Evolutionary conservation across 2,113 vertebrate genomes (phyloP), one percentile per base, ranked within the genome.

Genomic region (Martes martes): DNA sequence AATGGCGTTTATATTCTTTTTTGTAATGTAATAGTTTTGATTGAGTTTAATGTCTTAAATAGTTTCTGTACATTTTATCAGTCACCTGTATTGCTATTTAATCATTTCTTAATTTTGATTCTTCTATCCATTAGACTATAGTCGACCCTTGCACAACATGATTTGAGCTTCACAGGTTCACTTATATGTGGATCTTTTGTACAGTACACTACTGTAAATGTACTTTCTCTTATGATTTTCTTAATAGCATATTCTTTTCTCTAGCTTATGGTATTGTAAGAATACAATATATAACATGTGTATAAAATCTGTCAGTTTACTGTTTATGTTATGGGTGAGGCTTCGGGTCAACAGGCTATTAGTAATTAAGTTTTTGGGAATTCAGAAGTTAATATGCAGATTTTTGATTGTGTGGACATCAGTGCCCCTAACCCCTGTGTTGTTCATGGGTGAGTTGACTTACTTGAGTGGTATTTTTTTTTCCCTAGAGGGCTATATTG

Each of bases 91-190:
- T 78, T 80, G 50, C 31, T 94, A 9, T 73, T 67, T 94, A 78
- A 91, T 36, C 10, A 91, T 63, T 94, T 19, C 36, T 79, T 96
- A 57, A 69, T 85, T 87, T 88, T 96, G 11, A 69, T 88, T 69
- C 9, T n/a, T 28, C 3, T 61, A 2, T 83, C 9, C 47, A 31
- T 55, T 81, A 92, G 63, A 74, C 2, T 85, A 15, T 45, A 76
- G 73, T 76, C 28, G 26, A 28, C 39, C 39, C 73, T 76, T 76
- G 73, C 39, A 45, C 39, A 45, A 45, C 13, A 28, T 45, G 24
- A 76, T 45, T 76, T 76, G 73, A 76, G 13, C 24, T 45, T 42
- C 73, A 76, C 73, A 45, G 24, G 24, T 76, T 14, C 73, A 76
- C 39, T 76, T 71, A 7, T 28, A 45, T 28, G 39, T 45, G 73